Conservation (phyloP, 2,888 invertebrate species). For the Limnephilus auricula region DNA sequence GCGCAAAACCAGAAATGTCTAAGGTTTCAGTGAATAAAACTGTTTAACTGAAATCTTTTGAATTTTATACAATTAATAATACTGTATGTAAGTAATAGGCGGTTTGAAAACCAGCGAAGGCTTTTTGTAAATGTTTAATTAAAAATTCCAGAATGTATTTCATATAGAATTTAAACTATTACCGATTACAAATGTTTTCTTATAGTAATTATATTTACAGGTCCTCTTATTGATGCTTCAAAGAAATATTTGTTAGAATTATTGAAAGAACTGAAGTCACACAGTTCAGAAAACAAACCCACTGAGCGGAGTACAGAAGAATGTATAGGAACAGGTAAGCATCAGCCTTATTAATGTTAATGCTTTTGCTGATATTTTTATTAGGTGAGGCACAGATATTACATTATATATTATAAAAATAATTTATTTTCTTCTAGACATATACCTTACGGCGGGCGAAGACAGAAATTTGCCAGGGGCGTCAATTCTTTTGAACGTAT, state of each 20-base stretch:
- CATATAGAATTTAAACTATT: too few relatives aligned
- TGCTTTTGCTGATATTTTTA: neutral
- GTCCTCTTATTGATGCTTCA: constrained; percentile 28
- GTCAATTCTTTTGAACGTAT: constrained; percentile 24
- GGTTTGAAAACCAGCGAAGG: too few relatives aligned
- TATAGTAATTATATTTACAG: neutral
- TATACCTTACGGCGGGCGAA: neutral
- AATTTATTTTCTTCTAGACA: constrained; percentile 20
- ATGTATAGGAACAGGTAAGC: neutral
- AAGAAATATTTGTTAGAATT: constrained; percentile 39
- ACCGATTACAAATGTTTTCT: too few relatives aligned
- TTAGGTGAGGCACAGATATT: neutral
- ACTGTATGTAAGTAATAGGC: too few relatives aligned
- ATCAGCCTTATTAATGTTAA: neutral
- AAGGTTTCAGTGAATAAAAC: too few relatives aligned
- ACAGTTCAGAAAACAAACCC: neutral
- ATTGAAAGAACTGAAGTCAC: constrained; percentile 25
- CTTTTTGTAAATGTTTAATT: too few relatives aligned
- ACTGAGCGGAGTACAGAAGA: neutral
- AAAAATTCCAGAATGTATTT: too few relatives aligned
- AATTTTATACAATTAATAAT: too few relatives aligned
- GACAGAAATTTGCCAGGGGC: constrained; percentile 30
- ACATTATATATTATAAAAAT: neutral
- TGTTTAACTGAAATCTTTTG: too few relatives aligned
- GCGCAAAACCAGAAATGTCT: too few relatives aligned